A percentile compares a stretch with the other conserved stretches of the same genome.
phyloP scores from a whole-genome alignment of 2,113 vertebrate species.

The Lepidothrix coronata region DNA sequence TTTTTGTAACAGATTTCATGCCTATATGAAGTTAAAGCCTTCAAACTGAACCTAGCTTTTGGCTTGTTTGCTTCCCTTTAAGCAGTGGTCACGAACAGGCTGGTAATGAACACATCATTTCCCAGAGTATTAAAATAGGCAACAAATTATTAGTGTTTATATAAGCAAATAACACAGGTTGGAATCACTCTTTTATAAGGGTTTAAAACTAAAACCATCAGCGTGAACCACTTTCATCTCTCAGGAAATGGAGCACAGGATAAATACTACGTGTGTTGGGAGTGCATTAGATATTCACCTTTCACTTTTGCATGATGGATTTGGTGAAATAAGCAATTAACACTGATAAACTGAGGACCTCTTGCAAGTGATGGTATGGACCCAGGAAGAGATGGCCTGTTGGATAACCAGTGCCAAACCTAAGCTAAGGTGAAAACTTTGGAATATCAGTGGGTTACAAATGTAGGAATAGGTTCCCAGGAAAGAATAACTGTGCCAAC shows the following conservation, averaged over 20 bases:
- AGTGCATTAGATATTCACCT: rapidly evolving
- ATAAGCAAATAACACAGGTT: background rate
- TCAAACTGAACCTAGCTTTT: background rate
- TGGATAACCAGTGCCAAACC: background rate
- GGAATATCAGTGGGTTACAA: background rate
- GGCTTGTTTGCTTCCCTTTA: background rate
- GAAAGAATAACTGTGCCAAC: background rate
- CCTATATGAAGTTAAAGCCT: background rate
- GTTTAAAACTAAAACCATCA: background rate
- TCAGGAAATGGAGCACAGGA: background rate
- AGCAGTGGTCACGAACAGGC: background rate
- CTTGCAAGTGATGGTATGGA: background rate
- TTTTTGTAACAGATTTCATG: background rate
- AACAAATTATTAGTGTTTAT: background rate
- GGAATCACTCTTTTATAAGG: background rate
- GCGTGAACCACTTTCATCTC: background rate
- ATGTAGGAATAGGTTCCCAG: background rate
- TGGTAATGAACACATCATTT: background rate
- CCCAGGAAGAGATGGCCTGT: background rate
- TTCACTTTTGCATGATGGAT: background rate
- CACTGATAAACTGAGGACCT: background rate
- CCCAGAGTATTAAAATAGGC: background rate
- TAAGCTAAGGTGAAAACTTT: background rate
- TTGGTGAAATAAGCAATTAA: background rate
- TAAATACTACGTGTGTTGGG: background rate